Conservation (phyloP, 2,113 vertebrate genomes). For the Mystacornis crossleyi region DNA sequence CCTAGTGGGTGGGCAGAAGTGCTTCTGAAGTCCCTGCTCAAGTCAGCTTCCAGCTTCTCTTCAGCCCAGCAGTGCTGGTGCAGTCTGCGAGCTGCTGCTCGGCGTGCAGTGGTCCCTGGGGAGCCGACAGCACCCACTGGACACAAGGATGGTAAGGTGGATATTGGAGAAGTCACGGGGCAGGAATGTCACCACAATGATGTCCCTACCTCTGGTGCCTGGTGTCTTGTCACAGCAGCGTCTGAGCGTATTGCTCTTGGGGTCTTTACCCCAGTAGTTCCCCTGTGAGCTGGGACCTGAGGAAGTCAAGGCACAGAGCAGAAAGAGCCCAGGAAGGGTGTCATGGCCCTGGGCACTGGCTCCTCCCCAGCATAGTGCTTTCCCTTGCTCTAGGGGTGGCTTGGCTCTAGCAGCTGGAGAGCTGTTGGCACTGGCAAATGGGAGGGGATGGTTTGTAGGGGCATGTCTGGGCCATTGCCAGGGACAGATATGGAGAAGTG, state of each 20-base stretch:
- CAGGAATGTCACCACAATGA: not conserved
- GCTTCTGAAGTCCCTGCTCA: not conserved
- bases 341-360: not conserved
- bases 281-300: not conserved
- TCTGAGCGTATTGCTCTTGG: rapidly evolving
- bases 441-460: not conserved
- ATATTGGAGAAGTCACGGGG: not conserved
- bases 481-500: not conserved
- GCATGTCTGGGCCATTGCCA: not conserved
- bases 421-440: not conserved
- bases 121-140: not conserved
- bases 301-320: not conserved
- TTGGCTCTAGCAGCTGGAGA: not conserved
- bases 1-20: not conserved
- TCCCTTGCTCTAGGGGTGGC: not conserved
- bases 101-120: not conserved
- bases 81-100: rapidly evolving
- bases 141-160: not conserved
- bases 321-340: not conserved
- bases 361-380: not conserved
- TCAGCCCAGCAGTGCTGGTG: not conserved
- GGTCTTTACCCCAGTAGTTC: not conserved
- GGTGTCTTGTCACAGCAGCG: not conserved
- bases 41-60: not conserved
- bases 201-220: not conserved